Evolutionary conservation across 2,888 invertebrate species (phyloP).

Genomic region (Coleophora flavipennella): DNA sequence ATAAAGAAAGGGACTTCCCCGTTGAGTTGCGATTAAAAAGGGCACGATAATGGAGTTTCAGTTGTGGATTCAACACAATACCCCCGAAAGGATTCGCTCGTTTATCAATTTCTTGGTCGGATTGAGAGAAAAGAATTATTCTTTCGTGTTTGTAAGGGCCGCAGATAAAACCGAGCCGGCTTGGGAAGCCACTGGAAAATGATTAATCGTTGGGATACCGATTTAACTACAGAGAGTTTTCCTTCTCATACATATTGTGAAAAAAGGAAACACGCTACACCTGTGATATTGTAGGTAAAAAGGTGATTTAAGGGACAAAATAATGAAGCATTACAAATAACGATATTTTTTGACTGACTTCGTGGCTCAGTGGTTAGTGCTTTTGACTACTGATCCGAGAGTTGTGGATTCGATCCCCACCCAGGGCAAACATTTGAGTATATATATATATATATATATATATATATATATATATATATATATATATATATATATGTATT

Average conservation of each 20-base stretch:
- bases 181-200: slow-evolving; percentile 33
- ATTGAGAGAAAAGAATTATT: slow-evolving; percentile 28
- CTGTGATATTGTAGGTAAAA: neutral
- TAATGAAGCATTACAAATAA: no score
- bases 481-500: no score
- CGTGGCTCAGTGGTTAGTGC: no score
- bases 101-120: slow-evolving; percentile 24
- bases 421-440: no score
- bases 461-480: no score
- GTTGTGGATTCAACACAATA: slow-evolving; percentile 9
- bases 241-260: slow-evolving; percentile 12
- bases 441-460: no score
- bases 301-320: no score
- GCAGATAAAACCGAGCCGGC: slow-evolving; percentile 29
- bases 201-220: slow-evolving; percentile 31
- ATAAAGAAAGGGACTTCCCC: no score
- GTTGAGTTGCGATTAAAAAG: no score
- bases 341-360: no score
- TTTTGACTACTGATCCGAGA: no score
- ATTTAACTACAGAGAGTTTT: slow-evolving; percentile 28
- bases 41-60: neutral
- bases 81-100: slow-evolving; percentile 16
- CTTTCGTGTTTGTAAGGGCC: slow-evolving; percentile 18
- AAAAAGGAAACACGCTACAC: slow-evolving; percentile 5
- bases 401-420: no score